Evolutionary conservation across 2,888 invertebrate species (phyloP).

Genomic region (Eupithecia exiguata): DNA sequence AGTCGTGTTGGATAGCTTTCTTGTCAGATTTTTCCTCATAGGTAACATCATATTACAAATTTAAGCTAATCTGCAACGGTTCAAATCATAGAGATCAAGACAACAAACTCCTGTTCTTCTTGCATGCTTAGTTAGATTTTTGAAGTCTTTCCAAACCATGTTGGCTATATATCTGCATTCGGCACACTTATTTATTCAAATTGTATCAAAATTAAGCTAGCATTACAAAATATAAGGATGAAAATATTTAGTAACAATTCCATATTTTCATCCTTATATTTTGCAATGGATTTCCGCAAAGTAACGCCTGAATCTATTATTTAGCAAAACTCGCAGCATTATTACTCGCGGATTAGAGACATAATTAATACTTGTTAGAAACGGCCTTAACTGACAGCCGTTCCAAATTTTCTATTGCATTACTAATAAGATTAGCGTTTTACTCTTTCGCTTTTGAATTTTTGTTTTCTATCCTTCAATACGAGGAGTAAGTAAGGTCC

Average conservation of each 20-base stretch:
- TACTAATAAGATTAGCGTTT: not conserved
- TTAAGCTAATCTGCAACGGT: too few species aligned
- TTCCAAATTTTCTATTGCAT: not conserved
- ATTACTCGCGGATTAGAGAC: too few species aligned
- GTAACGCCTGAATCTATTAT: too few species aligned
- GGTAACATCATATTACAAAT: not conserved
- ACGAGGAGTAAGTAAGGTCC: not conserved
- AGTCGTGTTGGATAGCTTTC: not conserved
- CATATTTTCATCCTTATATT: too few species aligned
- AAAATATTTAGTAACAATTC: too few species aligned
- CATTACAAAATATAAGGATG: too few species aligned
- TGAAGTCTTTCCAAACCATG: too few species aligned
- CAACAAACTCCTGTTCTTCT: too few species aligned
- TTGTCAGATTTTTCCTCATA: not conserved
- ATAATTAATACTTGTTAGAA: not conserved
- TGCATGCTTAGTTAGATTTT: too few species aligned
- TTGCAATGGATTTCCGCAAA: too few species aligned
- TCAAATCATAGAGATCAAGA: too few species aligned
- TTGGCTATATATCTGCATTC: too few species aligned
- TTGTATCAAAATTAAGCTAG: not conserved
- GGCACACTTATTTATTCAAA: not conserved
- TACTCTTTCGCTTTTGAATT: constrained; percentile 8
- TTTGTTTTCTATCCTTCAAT: not conserved
- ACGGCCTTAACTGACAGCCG: not conserved
- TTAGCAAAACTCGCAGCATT: not conserved